Conservation (phyloP, 2,797 vertebrate genomes). For the Austrolebias charrua region DNA sequence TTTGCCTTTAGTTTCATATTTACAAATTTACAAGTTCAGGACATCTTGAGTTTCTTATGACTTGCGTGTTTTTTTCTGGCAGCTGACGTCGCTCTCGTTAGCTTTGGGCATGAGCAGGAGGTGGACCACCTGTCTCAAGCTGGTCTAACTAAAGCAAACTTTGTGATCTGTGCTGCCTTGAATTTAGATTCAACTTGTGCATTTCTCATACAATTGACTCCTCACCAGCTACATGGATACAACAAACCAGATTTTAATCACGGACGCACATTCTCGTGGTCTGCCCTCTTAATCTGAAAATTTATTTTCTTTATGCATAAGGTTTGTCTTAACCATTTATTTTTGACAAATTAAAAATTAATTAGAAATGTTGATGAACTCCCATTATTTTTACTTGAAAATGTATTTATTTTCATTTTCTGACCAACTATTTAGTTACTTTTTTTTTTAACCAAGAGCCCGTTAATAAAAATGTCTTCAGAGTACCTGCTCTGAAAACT, state of each 20-base stretch:
- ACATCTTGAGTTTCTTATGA: neutral
- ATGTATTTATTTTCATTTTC: neutral
- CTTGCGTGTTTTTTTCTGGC: neutral
- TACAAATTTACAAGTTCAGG: conserved; percentile 1
- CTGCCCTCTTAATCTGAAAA: too few relatives aligned
- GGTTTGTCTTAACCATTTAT: too few relatives aligned
- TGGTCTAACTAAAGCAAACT: too few relatives aligned
- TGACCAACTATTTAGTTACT: too few relatives aligned
- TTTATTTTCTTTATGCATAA: too few relatives aligned
- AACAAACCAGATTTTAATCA: too few relatives aligned
- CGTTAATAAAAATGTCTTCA: conserved; percentile 45
- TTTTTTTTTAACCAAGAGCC: neutral
- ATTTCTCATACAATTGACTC: too few relatives aligned
- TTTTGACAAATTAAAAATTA: too few relatives aligned
- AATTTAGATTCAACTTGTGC: too few relatives aligned
- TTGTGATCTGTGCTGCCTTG: too few relatives aligned
- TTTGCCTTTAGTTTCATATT: conserved; percentile 3
- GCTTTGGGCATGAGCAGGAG: neutral
- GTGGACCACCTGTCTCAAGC: neutral
- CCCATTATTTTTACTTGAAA: neutral
- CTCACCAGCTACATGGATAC: too few relatives aligned
- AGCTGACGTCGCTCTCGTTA: neutral
- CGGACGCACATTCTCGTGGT: too few relatives aligned
- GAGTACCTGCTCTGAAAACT: conserved; percentile 75
- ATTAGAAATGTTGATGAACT: neutral